phyloP scores from a whole-genome alignment of 2,888 invertebrate species.

The Leptopilina myrica region DNA sequence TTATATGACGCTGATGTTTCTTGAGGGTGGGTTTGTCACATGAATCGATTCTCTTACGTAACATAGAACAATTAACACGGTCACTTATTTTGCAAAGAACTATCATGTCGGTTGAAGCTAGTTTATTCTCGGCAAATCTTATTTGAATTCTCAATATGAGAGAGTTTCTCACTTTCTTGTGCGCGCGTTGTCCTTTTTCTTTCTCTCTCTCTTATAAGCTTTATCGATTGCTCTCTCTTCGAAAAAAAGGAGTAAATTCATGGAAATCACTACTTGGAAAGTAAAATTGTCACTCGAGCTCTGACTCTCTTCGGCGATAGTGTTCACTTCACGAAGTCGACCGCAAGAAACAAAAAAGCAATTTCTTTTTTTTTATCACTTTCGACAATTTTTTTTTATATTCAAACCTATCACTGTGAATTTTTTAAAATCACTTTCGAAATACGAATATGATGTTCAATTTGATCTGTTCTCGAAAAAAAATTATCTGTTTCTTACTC shows the following conservation, averaged over 20 bases:
- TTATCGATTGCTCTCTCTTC: slow-evolving; percentile 16
- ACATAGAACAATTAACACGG: slow-evolving; percentile 29
- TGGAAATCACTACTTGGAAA: slow-evolving; percentile 31
- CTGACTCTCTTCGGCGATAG: neutral
- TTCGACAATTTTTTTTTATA: neutral
- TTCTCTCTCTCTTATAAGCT: neutral
- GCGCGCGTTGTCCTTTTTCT: neutral
- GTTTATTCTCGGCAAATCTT: slow-evolving; percentile 4
- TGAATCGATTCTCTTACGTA: slow-evolving; percentile 24
- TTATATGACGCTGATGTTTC: slow-evolving; percentile 15
- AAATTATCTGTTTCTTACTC: too few relatives aligned
- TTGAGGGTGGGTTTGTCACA: slow-evolving; percentile 13
- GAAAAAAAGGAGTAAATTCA: neutral
- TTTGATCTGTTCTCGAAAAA: too few relatives aligned
- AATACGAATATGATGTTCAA: too few relatives aligned
- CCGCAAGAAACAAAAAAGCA: neutral
- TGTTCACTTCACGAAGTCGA: slow-evolving; percentile 5
- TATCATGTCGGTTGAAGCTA: neutral
- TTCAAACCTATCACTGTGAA: too few relatives aligned
- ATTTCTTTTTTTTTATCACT: neutral
- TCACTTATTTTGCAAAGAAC: slow-evolving; percentile 24
- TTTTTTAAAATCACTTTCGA: too few relatives aligned
- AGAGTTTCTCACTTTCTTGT: neutral
- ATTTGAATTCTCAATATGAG: neutral
- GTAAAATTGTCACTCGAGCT: slow-evolving; percentile 13